Conservation (phyloP, 2,888 invertebrate species). For the Zootermopsis nevadensis region DNA sequence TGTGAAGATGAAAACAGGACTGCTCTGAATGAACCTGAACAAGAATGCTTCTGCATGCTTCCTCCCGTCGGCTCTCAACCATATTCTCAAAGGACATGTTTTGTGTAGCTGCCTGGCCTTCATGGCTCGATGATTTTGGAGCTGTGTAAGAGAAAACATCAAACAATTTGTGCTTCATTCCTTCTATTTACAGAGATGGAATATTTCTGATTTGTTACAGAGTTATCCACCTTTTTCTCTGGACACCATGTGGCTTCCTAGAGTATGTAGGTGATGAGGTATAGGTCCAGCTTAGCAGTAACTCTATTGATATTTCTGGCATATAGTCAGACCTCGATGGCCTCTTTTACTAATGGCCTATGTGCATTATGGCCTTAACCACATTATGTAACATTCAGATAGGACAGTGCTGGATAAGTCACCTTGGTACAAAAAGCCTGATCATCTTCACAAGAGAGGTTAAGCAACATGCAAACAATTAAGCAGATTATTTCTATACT, state of each 20-base stretch:
- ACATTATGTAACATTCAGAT: no score
- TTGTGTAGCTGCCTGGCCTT: neutral
- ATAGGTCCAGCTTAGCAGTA: no score
- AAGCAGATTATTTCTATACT: no score
- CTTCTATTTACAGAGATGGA: neutral
- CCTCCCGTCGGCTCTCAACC: constrained; percentile 68
- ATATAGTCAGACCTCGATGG: no score
- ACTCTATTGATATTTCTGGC: no score
- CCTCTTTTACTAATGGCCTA: no score
- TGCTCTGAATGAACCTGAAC: constrained; percentile 81
- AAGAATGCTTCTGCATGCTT: constrained; percentile 77
- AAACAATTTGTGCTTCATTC: neutral
- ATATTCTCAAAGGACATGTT: constrained; percentile 68
- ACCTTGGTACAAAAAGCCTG: no score
- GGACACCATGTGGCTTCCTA: neutral
- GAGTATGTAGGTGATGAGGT: neutral
- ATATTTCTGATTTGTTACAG: neutral
- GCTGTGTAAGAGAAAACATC: neutral
- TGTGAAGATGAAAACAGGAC: constrained; percentile 74
- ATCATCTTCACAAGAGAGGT: no score
- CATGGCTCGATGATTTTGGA: neutral
- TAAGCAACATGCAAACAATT: no score
- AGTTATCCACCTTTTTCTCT: neutral
- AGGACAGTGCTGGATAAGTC: no score
- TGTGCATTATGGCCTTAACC: no score